Evolutionary conservation across 1,140 invertebrate species (phyloP).

Genomic region (Drosophila sechellia): DNA sequence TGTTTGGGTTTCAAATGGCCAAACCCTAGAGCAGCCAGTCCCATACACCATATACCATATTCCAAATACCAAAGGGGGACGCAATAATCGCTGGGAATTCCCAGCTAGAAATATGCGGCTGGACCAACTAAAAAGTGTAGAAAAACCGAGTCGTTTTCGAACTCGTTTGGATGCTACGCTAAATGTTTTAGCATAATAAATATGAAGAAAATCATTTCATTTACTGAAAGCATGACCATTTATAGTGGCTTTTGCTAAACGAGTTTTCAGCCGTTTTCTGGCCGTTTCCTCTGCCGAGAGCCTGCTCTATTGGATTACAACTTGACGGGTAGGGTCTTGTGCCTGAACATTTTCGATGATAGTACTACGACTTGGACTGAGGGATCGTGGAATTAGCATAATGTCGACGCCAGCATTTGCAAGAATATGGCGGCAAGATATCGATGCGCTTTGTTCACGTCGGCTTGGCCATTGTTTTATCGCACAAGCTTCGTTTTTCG

Average conservation of each 20-base stretch:
- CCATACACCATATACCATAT: slow-evolving; percentile 11
- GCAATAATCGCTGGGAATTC: slow-evolving; percentile 72
- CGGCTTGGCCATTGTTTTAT: slow-evolving; percentile 62
- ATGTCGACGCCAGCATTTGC: slow-evolving; percentile 56
- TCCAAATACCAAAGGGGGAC: slow-evolving; percentile 41
- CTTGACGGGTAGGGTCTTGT: slow-evolving; percentile 11
- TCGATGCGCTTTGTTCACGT: slow-evolving; percentile 58
- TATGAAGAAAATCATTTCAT: slow-evolving; percentile 72
- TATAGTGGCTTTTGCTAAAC: slow-evolving; percentile 54
- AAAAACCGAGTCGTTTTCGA: slow-evolving; percentile 53
- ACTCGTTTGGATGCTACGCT: slow-evolving; percentile 63
- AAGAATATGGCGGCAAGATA: slow-evolving; percentile 66
- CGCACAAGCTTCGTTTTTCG: slow-evolving; percentile 40
- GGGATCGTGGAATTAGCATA: slow-evolving; percentile 57
- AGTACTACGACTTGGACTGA: slow-evolving; percentile 2
- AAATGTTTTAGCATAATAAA: slow-evolving; percentile 69
- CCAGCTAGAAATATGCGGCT: slow-evolving; percentile 68
- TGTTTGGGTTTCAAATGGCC: slow-evolving; percentile 15
- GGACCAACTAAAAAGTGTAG: slow-evolving; percentile 57
- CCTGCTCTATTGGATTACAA: slow-evolving; percentile 45
- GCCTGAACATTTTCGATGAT: background rate
- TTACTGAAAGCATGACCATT: slow-evolving; percentile 64
- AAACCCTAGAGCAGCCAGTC: slow-evolving; percentile 26
- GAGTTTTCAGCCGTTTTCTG: slow-evolving; percentile 41
- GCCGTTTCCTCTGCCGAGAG: slow-evolving; percentile 12